Evolutionary conservation across 2,113 vertebrate species (phyloP).

Genomic region (zebrafish (Danio rerio)): GRCz12tu NC_133176.1:25747501-25748000

Average conservation of each 20-base stretch:
- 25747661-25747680: constrained; percentile 94
- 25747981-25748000: constrained; percentile 31
- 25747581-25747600: constrained; percentile 85
- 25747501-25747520: neutral
- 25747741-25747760: constrained; percentile 88
- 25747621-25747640: constrained; percentile 94
- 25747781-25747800: neutral
- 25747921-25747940: constrained; percentile 26
- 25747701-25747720: constrained; percentile 99
- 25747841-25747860: neutral
- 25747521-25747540: neutral
- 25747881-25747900: neutral
- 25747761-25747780: neutral
- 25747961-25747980: constrained; percentile 12
- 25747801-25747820: neutral
- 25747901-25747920: constrained; percentile 15
- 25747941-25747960: constrained; percentile 12
- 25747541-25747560: neutral
- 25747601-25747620: constrained; percentile 97
- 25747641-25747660: constrained; percentile 96
- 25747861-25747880: neutral
- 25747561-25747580: neutral
- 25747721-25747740: constrained; percentile 93
- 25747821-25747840: neutral
- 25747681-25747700: constrained; percentile 94